These are phyloP conservation scores for Noctua fimbriata DNA, from an alignment of 2,888 invertebrate genomes.

Conservation along the genomic window DNA sequence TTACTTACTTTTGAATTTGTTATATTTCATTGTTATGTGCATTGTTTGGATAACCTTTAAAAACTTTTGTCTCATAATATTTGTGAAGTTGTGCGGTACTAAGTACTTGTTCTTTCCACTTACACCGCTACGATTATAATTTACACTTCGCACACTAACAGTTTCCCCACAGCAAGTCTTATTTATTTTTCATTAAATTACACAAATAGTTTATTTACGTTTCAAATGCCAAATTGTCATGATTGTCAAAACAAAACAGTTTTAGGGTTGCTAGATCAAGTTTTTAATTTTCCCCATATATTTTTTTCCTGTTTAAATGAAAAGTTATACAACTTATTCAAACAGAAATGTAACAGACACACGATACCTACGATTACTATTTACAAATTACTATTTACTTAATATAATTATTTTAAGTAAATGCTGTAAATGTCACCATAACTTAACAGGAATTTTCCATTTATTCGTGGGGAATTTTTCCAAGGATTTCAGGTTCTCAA, in stretches of 20 bases:
- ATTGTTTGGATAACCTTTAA: neutral
- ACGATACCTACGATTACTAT: no score
- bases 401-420: no score
- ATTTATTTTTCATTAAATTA: neutral
- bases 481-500: no score
- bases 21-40: neutral
- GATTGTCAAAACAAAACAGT: neutral
- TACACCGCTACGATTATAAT: no score
- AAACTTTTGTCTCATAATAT: neutral
- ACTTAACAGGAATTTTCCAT: no score
- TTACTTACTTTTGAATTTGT: neutral
- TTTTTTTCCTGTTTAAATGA: neutral
- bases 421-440: no score
- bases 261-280: neutral
- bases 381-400: no score
- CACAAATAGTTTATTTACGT: neutral
- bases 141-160: no score
- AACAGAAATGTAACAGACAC: no score
- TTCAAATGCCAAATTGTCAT: neutral
- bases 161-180: neutral
- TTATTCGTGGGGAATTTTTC: no score
- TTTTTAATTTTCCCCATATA: neutral
- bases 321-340: neutral
- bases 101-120: no score
- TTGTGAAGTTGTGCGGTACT: no score